Conservation (phyloP, 2,113 vertebrate genomes). For the Phalacrocorax pelagicus region DNA sequence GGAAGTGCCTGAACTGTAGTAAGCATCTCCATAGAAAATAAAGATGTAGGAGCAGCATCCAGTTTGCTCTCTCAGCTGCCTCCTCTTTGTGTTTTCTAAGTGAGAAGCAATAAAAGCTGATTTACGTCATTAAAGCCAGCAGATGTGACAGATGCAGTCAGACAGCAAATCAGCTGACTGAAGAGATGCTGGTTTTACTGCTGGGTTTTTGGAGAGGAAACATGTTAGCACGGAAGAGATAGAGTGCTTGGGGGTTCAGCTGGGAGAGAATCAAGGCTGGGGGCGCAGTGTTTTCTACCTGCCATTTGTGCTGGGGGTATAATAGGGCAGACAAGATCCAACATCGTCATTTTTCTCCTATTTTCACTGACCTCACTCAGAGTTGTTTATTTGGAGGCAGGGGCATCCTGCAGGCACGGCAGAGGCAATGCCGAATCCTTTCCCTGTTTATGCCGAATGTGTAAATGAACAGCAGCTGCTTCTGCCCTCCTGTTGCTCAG, state of each 20-base stretch:
- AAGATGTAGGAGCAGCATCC: not conserved
- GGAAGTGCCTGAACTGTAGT: not conserved
- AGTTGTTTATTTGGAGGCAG: not conserved
- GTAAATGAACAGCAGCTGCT: constrained; percentile 37
- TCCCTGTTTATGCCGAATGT: not conserved
- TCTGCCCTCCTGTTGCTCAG: constrained; percentile 46
- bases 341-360: not conserved
- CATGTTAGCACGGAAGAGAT: not conserved
- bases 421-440: not conserved
- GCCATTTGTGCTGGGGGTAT: not conserved
- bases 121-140: constrained; percentile 22
- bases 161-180: constrained; percentile 13
- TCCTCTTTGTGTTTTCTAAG: constrained; percentile 42
- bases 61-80: constrained; percentile 24
- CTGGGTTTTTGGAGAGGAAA: not conserved
- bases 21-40: not conserved
- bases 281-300: not conserved
- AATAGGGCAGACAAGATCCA: not conserved
- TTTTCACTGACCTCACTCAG: not conserved
- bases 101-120: constrained; percentile 43
- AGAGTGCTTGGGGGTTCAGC: not conserved
- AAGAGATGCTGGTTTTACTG: not conserved
- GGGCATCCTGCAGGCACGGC: not conserved
- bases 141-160: constrained; percentile 40
- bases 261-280: not conserved